Base-by-base conservation (phyloP, 1,140 invertebrate genomes). In the Drosophila nigromelanica region DNA sequence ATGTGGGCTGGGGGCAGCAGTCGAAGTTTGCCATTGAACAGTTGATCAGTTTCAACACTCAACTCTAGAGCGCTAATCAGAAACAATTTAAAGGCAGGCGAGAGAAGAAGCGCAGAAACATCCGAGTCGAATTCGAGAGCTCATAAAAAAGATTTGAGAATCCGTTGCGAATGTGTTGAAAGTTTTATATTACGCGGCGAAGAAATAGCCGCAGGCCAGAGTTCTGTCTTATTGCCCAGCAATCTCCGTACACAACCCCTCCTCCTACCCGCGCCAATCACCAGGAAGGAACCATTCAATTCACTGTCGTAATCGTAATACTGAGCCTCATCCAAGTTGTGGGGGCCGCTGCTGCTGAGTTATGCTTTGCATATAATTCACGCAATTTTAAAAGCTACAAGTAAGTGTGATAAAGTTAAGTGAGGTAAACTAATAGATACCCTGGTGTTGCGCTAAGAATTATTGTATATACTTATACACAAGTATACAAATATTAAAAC, bases 311-410 rank as follows among this genome's bases (percentile, higher is more conserved):
- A 10, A 14, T 45, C 42, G 42, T 18, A 45, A 45, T 56, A 7
- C 54, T 48, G 45, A n/a, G 12, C 7, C 30, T 11, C 39, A 51
- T 39, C 42, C 40, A 52, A 30, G 33, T 42, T 15, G 40, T 47
- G 52, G 42, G 48, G 48, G 52, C 37, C 55, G 40, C 18, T 30
- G 62, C 27, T 39, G 60, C 48, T 63, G 73, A 83, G 30, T 80
- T 80, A 80, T 85, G 74, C 47, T 83, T 70, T 73, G 75, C 71
- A 79, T 87, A 87, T 87, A 81, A 82, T 82, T 86, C 75, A 87
- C 79, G 79, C 76, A 87, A 87, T 86, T 86, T 87, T 73, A 87
- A 79, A 76, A 76, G 82, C 63, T 52, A 15, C 48, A 51, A 35
- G 24, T 33, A 30, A 51, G 48, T 5, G 30, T 10, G 3, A 15